Evolutionary conservation across 2,113 vertebrate genomes (phyloP), one percentile per base, ranked within the genome.

Genomic region (Kryptolebias marmoratus): DNA sequence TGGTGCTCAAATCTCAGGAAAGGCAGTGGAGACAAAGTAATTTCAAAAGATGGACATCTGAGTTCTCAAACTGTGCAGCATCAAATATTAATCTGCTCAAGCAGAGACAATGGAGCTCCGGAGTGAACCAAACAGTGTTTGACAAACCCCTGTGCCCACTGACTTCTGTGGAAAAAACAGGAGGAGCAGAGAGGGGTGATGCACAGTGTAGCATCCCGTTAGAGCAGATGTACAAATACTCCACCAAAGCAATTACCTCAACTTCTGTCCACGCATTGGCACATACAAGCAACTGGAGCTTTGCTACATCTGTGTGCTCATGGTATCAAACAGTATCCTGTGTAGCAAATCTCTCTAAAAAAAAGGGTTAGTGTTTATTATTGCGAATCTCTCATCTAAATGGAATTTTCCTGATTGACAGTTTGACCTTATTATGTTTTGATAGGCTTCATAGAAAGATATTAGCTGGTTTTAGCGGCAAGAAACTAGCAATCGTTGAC

Each of bases 41-140:
- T 42, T 45, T 60, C 45, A 53, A 44, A 57, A 68, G 53, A 75
- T 27, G 55, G 64, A 71, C 67, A 72, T 66, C 50, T 36, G 75
- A 72, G 49, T n/a, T 18, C 22, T 81, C 59, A 59, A 58, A 72
- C 67, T 6, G 62, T 30, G 54, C 49, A 49, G 55, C 47, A 55
- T 76, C 47, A 75, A 76, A 76, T 73, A 65, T 70, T 45, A 56
- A 77, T 69, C 50, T 55, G 22, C n/a, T 44, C 4, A n/a, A 48
- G 75, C 14, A 36, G 9, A 69, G 56, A 75, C 50, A 57, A 28
- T 39, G 70, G 2, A 50, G 42, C 53, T 73, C 55, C 50, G 48
- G 42, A 71, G 71, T 61, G 31, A 45, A 70, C 42, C 59, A 44
- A 53, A 28, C 5, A 4, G 10, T 15, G 57, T 62, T 32, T 11